Percentiles rank a stretch among this genome's conserved stretches.
Evolutionary conservation across 2,113 vertebrate genomes (phyloP).

Genomic region (Eupsittula cactorum): DNA sequence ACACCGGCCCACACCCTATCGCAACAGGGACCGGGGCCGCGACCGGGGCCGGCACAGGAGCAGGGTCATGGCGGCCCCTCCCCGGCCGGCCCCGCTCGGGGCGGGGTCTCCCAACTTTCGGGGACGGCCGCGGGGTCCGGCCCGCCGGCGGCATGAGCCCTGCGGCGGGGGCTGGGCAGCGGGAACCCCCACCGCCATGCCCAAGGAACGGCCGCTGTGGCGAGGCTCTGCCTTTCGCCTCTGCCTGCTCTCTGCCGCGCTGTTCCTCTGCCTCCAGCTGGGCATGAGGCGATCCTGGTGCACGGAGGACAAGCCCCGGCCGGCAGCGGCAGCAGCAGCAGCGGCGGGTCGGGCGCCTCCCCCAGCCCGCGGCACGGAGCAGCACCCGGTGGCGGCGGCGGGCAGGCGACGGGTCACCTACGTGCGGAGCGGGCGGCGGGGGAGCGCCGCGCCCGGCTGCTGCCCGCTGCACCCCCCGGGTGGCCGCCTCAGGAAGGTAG

Average conservation of each 20-base stretch:
- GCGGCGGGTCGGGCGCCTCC: neutral
- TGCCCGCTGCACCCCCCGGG: conserved; percentile 33
- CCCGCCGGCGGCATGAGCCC: neutral
- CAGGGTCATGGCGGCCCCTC: neutral
- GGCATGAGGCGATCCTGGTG: conserved; percentile 32
- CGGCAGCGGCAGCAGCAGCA: no score
- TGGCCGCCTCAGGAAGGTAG: conserved; percentile 65
- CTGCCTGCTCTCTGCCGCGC: conserved; percentile 65
- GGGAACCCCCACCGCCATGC: conserved; percentile 12
- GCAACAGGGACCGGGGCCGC: neutral
- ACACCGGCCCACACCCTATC: neutral
- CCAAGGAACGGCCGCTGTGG: conserved; percentile 41
- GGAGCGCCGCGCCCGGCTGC: conserved; percentile 43
- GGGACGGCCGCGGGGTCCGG: neutral
- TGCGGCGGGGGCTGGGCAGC: neutral
- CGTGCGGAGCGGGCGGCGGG: conserved; percentile 70
- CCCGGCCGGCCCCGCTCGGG: conserved; percentile 38
- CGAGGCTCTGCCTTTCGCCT: conserved; percentile 41
- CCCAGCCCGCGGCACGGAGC: neutral
- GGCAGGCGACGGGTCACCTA: conserved; percentile 74
- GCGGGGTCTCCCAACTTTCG: neutral
- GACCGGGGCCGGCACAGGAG: neutral
- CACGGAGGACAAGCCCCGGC: neutral
- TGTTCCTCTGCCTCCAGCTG: conserved; percentile 70
- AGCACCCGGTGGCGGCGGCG: neutral